Base-by-base conservation (phyloP, 2,888 invertebrate genomes). In the Zootermopsis nevadensis region DNA sequence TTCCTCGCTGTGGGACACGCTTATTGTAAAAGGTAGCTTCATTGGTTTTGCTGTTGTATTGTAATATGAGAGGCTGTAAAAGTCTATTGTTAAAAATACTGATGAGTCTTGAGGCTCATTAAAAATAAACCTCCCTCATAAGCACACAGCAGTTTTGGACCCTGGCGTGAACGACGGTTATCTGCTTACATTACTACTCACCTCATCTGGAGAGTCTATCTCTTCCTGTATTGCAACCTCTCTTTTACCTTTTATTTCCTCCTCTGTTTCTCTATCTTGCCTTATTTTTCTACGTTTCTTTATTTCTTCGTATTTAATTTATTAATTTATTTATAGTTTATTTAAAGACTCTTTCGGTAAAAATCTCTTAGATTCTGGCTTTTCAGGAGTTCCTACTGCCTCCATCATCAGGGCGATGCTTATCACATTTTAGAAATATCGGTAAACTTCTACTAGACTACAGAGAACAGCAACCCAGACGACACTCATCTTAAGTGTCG, bases 1-100 rank as follows among this genome's bases (percentile, higher is more conserved):
- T 33, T 69, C 69, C 69, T 69, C 69, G 69, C 69, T 33, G 69
- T 69, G 8, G 69, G 69, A 27, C 69, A 69, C 33, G 31, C 33
- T 69, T 33, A 33, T 69, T 69, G 69, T 69, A 30, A 8, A 48
- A 48, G 48, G 48, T 48, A 48, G 48, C 60, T 60, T 60, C 60
- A 60, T 60, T 60, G 60, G 60, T 60, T 27, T 60, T 60, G n/a
- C 60, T 60, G n/a, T 60, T 60, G 60, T 60, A 12, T n/a, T 27
- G 60, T n/a, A n/a, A 60, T 60, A 60, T n/a, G n/a, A n/a, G 60
- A 48, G 60, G 60, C 27, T 60, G 60, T 60, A 60, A 60, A 60
- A 60, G 19, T 33, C 69, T 69, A 69, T 69, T 69, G 69, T 69
- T 33, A 30, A 15, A 69, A 31, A 31, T 19, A 69, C 31, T 69